Evolutionary conservation across 2,888 invertebrate genomes (phyloP).

Genomic region (Platynereis dumerilii): DNA sequence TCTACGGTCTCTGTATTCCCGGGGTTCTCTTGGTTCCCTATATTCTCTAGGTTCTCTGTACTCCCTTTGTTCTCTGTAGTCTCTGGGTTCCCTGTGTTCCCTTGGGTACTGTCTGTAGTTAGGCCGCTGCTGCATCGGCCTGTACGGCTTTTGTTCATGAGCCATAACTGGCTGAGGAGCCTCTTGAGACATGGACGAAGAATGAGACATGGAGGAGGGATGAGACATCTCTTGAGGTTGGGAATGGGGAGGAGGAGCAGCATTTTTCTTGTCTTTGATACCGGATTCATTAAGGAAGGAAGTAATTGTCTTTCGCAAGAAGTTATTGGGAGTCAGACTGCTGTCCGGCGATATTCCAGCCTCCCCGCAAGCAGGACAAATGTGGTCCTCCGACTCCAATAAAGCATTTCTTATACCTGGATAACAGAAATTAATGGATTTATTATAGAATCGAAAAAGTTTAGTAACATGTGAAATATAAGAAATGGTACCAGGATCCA

Average conservation of each 20-base stretch:
- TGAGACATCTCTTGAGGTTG: not conserved
- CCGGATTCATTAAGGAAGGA: slow-evolving; percentile 92
- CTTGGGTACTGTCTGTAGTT: no score
- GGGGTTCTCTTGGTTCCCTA: no score
- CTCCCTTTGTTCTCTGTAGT: no score
- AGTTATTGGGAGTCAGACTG: slow-evolving; percentile 87
- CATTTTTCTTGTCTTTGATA: slow-evolving; percentile 61
- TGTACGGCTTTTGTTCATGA: no score
- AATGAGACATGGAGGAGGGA: not conserved
- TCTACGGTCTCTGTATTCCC: no score
- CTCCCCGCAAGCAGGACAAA: slow-evolving; percentile 93
- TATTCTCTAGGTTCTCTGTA: no score
- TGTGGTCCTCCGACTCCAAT: slow-evolving; percentile 91
- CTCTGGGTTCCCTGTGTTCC: no score
- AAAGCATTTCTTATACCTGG: slow-evolving; percentile 85
- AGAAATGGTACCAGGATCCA: no score
- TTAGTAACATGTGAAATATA: not conserved
- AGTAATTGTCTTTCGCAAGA: slow-evolving; percentile 85
- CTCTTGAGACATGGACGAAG: not conserved
- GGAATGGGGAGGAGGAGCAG: slow-evolving; percentile 7
- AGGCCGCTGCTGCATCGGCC: no score
- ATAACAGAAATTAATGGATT: no score
- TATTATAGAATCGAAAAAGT: no score
- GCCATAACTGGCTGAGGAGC: not conserved
- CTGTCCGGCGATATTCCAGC: slow-evolving; percentile 82